A percentile compares a stretch with the other conserved stretches of the same genome.
Conservation (phyloP, 1,140 invertebrate genomes). For the Camponotus pennsylvanicus region DNA sequence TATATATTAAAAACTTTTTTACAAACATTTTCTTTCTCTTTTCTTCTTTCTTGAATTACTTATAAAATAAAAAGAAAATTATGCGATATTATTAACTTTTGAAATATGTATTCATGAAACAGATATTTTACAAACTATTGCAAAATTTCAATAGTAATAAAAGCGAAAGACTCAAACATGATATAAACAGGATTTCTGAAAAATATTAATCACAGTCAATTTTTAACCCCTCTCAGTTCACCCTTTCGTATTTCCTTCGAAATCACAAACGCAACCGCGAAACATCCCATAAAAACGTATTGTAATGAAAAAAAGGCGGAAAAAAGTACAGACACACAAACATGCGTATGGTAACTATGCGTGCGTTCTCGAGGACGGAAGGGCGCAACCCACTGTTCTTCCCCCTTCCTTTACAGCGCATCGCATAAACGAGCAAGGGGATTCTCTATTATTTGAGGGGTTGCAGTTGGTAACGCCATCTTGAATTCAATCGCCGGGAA, state of each 20-base stretch:
- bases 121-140: neutral
- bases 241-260: conserved; percentile 56
- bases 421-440: conserved; percentile 81
- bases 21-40: neutral
- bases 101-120: neutral
- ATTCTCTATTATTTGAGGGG: conserved; percentile 62
- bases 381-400: conserved; percentile 77
- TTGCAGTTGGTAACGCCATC: conserved; percentile 80
- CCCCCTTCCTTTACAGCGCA: conserved; percentile 62
- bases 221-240: conserved; percentile 39
- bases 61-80: neutral
- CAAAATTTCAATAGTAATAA: neutral
- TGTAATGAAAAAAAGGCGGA: conserved; percentile 68
- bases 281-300: conserved; percentile 72
- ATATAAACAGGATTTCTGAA: conserved; percentile 8
- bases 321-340: conserved; percentile 71
- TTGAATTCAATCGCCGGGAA: conserved; percentile 84
- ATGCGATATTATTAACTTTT: neutral
- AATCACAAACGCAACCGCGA: conserved; percentile 73
- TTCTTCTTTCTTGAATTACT: neutral
- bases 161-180: neutral
- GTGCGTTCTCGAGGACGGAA: conserved; percentile 77
- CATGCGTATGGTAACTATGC: conserved; percentile 76
- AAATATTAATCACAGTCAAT: conserved; percentile 68
- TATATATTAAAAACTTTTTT: neutral